Evolutionary conservation across 2,113 vertebrate species (phyloP).

Genomic region (Ochotona curzoniae): DNA sequence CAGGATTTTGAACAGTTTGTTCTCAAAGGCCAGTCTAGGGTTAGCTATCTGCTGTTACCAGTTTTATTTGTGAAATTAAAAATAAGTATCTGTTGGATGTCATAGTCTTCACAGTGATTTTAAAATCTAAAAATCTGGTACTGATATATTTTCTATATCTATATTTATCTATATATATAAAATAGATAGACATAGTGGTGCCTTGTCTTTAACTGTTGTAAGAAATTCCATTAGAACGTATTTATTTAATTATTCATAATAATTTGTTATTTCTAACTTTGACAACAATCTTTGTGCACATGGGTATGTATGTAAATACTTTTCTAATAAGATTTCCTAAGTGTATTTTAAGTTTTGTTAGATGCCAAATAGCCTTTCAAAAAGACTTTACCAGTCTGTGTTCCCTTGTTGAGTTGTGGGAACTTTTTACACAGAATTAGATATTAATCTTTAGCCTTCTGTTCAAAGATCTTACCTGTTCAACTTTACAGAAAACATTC

Average conservation of each 20-base stretch:
- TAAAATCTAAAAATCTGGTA: background rate
- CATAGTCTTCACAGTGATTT: background rate
- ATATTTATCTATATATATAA: too few relatives aligned
- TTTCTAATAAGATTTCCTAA: background rate
- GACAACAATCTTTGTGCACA: conserved; percentile 5
- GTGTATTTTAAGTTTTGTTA: conserved; percentile 28
- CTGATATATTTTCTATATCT: background rate
- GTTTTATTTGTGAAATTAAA: conserved; percentile 28
- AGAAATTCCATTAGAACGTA: background rate
- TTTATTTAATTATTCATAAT: conserved; percentile 17
- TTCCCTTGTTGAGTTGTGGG: background rate
- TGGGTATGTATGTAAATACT: background rate
- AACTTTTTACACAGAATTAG: background rate
- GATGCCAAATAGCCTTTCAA: background rate
- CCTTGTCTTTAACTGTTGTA: background rate
- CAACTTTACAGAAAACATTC: background rate
- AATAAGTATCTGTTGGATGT: conserved; percentile 4
- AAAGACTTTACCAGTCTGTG: background rate
- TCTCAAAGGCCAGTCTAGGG: background rate
- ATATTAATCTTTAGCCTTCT: conserved; percentile 25
- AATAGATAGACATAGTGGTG: background rate
- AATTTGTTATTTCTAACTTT: conserved; percentile 44
- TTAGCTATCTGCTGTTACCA: background rate
- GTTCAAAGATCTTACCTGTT: background rate
- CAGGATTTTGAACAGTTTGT: conserved; percentile 28